These are phyloP conservation scores for Florisuga fusca DNA, from an alignment of 2,797 vertebrate genomes.

Conservation along the genomic window DNA sequence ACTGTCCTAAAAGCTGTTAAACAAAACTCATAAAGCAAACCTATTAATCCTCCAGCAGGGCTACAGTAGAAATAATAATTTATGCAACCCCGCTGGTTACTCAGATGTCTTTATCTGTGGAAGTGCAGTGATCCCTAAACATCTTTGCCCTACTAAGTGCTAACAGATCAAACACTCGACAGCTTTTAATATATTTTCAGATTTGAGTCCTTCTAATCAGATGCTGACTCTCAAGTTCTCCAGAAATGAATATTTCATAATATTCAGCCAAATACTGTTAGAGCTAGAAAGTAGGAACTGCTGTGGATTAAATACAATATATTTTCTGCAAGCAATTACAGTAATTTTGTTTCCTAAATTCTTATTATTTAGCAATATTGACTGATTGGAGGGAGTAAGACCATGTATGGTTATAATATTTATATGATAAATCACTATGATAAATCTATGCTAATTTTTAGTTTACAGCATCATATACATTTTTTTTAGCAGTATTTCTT, in stretches of 20 bases:
- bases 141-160: slow-evolving; percentile 59
- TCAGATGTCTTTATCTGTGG: slow-evolving; percentile 49
- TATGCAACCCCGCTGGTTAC: slow-evolving; percentile 26
- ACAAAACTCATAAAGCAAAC: slow-evolving; percentile 57
- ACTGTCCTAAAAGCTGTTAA: slow-evolving; percentile 63
- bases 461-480: background rate
- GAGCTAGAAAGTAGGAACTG: background rate
- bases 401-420: background rate
- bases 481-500: background rate
- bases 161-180: slow-evolving; percentile 52
- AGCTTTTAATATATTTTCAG: slow-evolving; percentile 46
- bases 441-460: background rate
- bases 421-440: background rate
- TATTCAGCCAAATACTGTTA: background rate
- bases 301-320: background rate
- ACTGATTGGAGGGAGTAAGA: background rate
- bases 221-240: background rate
- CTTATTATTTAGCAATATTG: background rate
- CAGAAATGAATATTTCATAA: slow-evolving; percentile 20
- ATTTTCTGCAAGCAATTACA: background rate
- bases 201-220: slow-evolving; percentile 35
- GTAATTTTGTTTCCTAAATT: background rate
- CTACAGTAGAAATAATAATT: slow-evolving; percentile 64
- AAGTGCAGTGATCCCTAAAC: slow-evolving; percentile 57
- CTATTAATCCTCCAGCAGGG: slow-evolving; percentile 63